Conservation (phyloP, 2,888 invertebrate genomes). For the Eristalinus sepulchralis region DNA sequence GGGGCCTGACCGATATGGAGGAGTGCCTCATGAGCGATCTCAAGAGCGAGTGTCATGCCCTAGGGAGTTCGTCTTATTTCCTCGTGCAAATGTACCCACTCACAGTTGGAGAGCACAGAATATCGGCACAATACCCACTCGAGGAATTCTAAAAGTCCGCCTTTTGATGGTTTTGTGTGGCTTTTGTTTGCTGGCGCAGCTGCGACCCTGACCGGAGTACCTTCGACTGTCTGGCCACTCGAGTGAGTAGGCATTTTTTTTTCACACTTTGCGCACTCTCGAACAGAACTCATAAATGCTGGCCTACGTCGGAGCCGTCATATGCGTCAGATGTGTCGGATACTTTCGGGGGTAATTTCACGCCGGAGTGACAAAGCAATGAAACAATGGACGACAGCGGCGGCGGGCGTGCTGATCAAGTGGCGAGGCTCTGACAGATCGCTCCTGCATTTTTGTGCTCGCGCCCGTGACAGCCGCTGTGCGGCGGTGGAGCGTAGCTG, state of each 20-base stretch:
- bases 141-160: conserved; percentile 24
- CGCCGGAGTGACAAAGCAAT: conserved; percentile 37
- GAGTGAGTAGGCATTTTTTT: conserved; percentile 40
- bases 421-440: conserved; percentile 38
- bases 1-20: conserved; percentile 41
- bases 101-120: not conserved
- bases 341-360: conserved; percentile 14
- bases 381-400: conserved; percentile 35
- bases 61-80: conserved; percentile 26
- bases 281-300: conserved; percentile 35
- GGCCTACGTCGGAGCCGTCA: conserved; percentile 24
- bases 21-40: conserved; percentile 48
- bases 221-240: conserved; percentile 58
- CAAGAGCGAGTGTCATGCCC: conserved; percentile 6
- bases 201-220: conserved; percentile 56
- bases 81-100: conserved; percentile 27
- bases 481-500: conserved; percentile 39
- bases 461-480: conserved; percentile 57
- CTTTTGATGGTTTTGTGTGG: not conserved
- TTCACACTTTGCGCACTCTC: not conserved
- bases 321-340: not conserved
- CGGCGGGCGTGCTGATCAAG: conserved; percentile 12
- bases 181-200: conserved; percentile 23
- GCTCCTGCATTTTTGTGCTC: conserved; percentile 56
- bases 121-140: conserved; percentile 14